Evolutionary conservation across 2,113 vertebrate species (phyloP).

Genomic region (Corythoichthys haematopterus): DNA sequence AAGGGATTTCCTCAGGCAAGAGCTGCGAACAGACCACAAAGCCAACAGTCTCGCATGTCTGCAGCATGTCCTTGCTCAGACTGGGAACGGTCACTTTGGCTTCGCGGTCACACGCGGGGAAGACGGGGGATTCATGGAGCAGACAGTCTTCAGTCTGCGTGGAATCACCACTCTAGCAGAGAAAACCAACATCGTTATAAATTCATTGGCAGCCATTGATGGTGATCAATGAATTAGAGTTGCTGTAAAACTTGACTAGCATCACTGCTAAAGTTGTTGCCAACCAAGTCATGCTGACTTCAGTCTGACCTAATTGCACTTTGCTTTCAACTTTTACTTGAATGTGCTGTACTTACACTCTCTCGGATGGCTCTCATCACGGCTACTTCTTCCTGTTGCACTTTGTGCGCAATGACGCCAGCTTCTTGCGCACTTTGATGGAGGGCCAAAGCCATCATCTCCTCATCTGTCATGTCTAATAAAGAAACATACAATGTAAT

Average conservation of each 20-base stretch:
- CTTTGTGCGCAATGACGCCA: conserved; percentile 69
- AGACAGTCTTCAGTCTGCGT: conserved; percentile 29
- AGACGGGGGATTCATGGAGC: conserved; percentile 34
- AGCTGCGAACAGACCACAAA: conserved; percentile 54
- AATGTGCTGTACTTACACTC: conserved; percentile 75
- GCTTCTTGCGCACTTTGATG: conserved; percentile 89
- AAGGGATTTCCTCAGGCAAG: not conserved
- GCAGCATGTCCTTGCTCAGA: conserved; percentile 35
- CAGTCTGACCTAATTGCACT: too few relatives aligned
- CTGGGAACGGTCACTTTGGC: conserved; percentile 17
- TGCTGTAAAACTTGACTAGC: too few relatives aligned
- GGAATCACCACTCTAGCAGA: conserved; percentile 41
- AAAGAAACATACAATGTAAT: not conserved
- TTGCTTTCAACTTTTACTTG: too few relatives aligned
- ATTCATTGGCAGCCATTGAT: too few relatives aligned
- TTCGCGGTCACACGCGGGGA: conserved; percentile 12
- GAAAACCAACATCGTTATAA: not conserved
- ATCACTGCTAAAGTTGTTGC: too few relatives aligned
- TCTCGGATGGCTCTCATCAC: conserved; percentile 86
- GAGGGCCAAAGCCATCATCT: conserved; percentile 88
- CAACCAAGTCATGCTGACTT: too few relatives aligned
- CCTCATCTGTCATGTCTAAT: conserved; percentile 91
- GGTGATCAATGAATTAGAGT: too few relatives aligned
- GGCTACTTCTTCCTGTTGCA: conserved; percentile 79
- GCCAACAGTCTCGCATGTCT: conserved; percentile 34